Base-by-base conservation (phyloP, 2,888 invertebrate genomes). In the Cryptophagus acutangulus region DNA sequence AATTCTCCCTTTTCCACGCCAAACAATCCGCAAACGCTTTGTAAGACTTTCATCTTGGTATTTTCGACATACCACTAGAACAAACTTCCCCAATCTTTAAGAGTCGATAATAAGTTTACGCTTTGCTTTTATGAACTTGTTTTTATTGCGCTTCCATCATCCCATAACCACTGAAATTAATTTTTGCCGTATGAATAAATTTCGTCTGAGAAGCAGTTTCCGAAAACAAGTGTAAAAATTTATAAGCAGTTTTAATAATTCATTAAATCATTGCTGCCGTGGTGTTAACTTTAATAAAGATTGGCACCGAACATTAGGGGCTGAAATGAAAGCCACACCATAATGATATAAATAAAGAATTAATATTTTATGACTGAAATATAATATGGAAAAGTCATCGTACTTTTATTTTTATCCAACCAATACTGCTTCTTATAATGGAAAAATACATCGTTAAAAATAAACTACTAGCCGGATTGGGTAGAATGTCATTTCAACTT, bases 1-100 rank as follows among this genome's bases (percentile, higher is more conserved):
- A 43, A 38, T 45, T 33, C 36, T 33, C 41, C 39, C 41, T 39
- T 45, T 41, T 40, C 35, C 5, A 8, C 18, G 17, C 41, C 46
- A 44, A 49, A 49, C 55, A 54, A 57, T 58, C 58, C 57, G 51
- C 60, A 60, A 57, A 51, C 56, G 53, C 60, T 58, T 61, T 60
- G 58, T 55, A 52, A 57, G 58, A 49, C 57, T 58, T 55, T 53
- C 58, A 52, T 57, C 58, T 55, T 49, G 55, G 54, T 55, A 57
- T 55, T 55, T 51, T 48, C 51, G 46, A 55, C 55, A 55, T 55
- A 55, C 57, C 59, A 50, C 54, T 47, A 50, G 46, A 53, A 51
- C 50, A 52, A 57, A 48, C 51, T 31, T 29, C 29, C 5, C 3
- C 31, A 15, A 13, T 31, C 31, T 31, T 31, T 31, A 31, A 31